Evolutionary conservation across 1,140 invertebrate species (phyloP), one percentile per base, ranked within the genome.

Genomic region (Penaeus indicus): DNA sequence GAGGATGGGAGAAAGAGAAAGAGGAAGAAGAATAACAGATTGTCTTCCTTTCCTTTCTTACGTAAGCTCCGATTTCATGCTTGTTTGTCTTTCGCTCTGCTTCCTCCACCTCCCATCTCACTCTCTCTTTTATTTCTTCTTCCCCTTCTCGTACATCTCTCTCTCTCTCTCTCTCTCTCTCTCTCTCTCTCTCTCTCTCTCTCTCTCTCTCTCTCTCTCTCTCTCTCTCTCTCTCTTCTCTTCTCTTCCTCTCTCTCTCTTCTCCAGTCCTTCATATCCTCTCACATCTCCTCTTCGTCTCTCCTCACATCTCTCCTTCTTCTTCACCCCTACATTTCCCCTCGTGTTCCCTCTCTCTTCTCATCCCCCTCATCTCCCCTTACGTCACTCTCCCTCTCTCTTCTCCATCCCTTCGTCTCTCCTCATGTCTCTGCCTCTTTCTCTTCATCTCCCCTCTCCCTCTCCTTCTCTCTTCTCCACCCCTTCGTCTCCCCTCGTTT

Each of bases 181-280:
- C 81, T 83, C 82, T 84, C 82, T 84, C 63, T 84, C 82, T 84
- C 63, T 84, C 82, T 84, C 82, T 84, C 63, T 84, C 82, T 84
- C 82, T 84, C 63, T 84, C 78, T 80, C 78, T 80, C 47, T 80
- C 78, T 80, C 47, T 80, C 78, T 80, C 63, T 38, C 25, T 84
- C 61, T 84, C 82, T 69, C 22, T 22, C n/a, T 27, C 75, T 47
- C 21, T 21, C 13, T 27, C 75, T 38, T 11, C 22, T 0, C 19
- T 0, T 47, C n/a, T 63, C 27, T 63, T 21, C 63, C 38, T 25
- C 25, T 82, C 64, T 60, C 47, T 85, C 83, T 85, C 82, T 63
- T 60, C 27, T 63, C 62, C 62, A 22, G 21, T 22, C 22, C 63
- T 67, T 64, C 64, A 62, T 72, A 64, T 67, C 38, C 32, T 80